A percentile compares a stretch with the other conserved stretches of the same genome.
Evolutionary conservation across 2,797 vertebrate genomes (phyloP).

Genomic region (Hemitrygon akajei): DNA sequence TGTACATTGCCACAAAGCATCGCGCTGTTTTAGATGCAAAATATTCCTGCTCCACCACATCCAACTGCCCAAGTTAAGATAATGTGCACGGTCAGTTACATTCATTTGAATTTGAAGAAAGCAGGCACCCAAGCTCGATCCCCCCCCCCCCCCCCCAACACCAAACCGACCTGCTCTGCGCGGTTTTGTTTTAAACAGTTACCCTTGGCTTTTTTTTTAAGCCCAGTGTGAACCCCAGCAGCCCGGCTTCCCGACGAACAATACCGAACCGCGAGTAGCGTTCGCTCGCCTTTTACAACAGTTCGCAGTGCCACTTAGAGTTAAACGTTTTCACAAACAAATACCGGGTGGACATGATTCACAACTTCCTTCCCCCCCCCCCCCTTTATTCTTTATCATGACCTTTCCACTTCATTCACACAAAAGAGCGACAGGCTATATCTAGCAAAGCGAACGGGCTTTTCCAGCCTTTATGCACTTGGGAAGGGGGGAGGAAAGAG

Average conservation of each 20-base stretch:
- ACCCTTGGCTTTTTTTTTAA: not conserved
- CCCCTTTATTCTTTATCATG: constrained; percentile 5
- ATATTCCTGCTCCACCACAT: not conserved
- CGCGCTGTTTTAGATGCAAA: not conserved
- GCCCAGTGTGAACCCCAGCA: not conserved
- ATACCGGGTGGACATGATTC: not conserved
- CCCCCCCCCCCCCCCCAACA: not conserved
- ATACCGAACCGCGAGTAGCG: not conserved
- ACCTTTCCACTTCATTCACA: constrained; percentile 29
- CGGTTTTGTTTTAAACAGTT: too few relatives aligned
- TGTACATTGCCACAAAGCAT: too few relatives aligned
- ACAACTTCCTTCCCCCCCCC: constrained; percentile 18
- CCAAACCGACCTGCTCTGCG: not conserved
- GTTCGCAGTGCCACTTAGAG: not conserved
- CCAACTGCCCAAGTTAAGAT: not conserved
- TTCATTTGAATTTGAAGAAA: not conserved
- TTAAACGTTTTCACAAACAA: not conserved
- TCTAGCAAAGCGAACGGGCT: not conserved
- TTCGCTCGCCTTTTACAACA: not conserved
- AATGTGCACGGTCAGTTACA: not conserved
- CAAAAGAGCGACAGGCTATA: not conserved
- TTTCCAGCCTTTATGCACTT: not conserved
- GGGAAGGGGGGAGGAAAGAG: not conserved
- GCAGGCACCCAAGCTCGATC: not conserved
- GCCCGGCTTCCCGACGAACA: not conserved